Base-by-base conservation (phyloP, 2,888 invertebrate species). In the Apodemia hepburni region DNA sequence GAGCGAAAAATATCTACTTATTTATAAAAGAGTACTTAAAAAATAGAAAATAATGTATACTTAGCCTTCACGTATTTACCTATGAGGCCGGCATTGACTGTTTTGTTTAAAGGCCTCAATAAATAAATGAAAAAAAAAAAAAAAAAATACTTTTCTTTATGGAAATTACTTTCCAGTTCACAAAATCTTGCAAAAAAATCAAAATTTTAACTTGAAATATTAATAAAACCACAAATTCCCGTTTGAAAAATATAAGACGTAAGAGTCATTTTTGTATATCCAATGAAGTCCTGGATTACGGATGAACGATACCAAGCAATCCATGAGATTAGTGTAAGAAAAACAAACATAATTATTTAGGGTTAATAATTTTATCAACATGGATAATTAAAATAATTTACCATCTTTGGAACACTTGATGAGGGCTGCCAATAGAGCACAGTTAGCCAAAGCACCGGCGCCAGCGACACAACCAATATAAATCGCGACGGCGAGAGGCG, bases 391-490 rank as follows among this genome's bases (percentile, higher is more conserved):
- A 66, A 65, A 68, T 65, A 29, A 54, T 51, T 70, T 87, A 93
- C 93, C 93, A 77, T 85, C 91, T 73, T 81, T 84, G 69, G 86
- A 82, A 65, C 86, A 81, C 71, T 82, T 88, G 69, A 90, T 73
- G 64, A 93, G 82, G 38, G 85, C 85, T 29, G 86, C 82, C 45
- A 87, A 72, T 38, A 87, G 74, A 27, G 88, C 85, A 72, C 85
- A 88, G 79, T 91, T 86, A 67, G 85, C 80, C 60, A 92, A 80
- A 64, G 85, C 81, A 62, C 83, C 88, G 70, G 85, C 84, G 81
- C 89, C 91, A 71, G 87, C 87, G 76, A 84, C 78, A 75, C 82
- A 81, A 70, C 85, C 82, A 68, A 85, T 69, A 74, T 73, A 80
- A 61, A 74, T 76, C 65, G 82, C 84, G 69, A 87, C 77, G 69